Base-by-base conservation (phyloP, 2,113 vertebrate species). In the Microcebus murinus region DNA sequence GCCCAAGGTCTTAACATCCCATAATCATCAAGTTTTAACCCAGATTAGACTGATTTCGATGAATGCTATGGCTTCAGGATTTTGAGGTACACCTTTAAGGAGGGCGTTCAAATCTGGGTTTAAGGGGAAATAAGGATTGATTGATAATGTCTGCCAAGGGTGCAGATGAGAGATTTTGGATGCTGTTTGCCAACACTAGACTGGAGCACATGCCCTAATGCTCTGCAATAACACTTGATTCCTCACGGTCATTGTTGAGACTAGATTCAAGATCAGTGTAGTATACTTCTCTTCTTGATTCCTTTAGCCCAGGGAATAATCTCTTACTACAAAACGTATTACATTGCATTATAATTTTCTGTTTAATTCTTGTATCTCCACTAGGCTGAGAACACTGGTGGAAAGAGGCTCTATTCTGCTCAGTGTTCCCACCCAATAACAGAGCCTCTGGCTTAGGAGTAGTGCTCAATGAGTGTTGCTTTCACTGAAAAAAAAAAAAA, bases 211-310 rank as follows among this genome's bases (percentile, higher is more conserved):
- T 4, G 50, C 6, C 14, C 42, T 48, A 6, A 10, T n/a, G 10
- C 21, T 14, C 36, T 25, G 18, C 13, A 68, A 0, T 27, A 57
- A 48, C 48, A 0, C 39, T 57, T 48, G 82, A 55, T 18, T 80
- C 76, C 31, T 77, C 67, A 29, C 23, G 36, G 6, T 23, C 0
- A 0, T 14, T 23, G 13, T 50, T 73, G 3, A 91, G 36, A 39
- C 4, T 27, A 82, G 5, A 57, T 7, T 34, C 1, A 15, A 57
- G 50, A 45, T 76, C 36, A 39, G n/a, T 67, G 71, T 50, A 21
- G 14, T 31, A 21, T 52, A 50, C 65, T 81, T 67, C 29, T 59
- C 68, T 63, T 71, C 45, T 52, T 21, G 45, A 4, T 11, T 67
- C 25, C 8, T 45, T 13, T 42, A 71, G 52, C n/a, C 3, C 0